Percentiles rank a stretch among this genome's conserved stretches.
These are phyloP conservation scores for Diabrotica balteata DNA, from an alignment of 2,888 invertebrate species.

Conservation along the genomic window DNA sequence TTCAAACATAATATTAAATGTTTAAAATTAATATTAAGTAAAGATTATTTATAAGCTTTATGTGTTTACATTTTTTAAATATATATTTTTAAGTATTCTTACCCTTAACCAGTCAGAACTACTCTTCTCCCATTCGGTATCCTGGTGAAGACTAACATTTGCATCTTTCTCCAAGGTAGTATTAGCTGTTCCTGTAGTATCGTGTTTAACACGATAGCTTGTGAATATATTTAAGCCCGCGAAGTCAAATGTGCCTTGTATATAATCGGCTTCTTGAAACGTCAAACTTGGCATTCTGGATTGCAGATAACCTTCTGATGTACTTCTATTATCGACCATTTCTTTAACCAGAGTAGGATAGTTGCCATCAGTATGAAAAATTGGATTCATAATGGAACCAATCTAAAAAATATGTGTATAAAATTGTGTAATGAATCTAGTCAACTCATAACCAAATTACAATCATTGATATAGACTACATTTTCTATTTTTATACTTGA, in stretches of 20 bases:
- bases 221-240: conserved; percentile 41
- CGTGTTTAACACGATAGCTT: conserved; percentile 36
- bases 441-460: too few relatives aligned
- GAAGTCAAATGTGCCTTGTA: conserved; percentile 43
- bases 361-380: conserved; percentile 44
- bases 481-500: too few relatives aligned
- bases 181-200: conserved; percentile 16
- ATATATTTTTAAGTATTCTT: neutral
- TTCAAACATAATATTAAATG: too few relatives aligned
- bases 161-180: conserved; percentile 69
- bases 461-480: too few relatives aligned
- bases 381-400: conserved; percentile 41
- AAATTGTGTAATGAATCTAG: too few relatives aligned
- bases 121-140: conserved; percentile 66
- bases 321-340: conserved; percentile 38
- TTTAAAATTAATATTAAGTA: too few relatives aligned
- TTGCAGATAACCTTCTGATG: conserved; percentile 38
- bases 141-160: conserved; percentile 65
- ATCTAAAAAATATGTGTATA: conserved; percentile 22
- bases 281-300: conserved; percentile 41
- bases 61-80: too few relatives aligned
- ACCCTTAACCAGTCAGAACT: conserved; percentile 40
- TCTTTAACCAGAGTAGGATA: conserved; percentile 42
- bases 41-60: too few relatives aligned
- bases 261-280: conserved; percentile 32